Conservation (phyloP, 2,113 vertebrate genomes). For the Platysteira castanea region DNA sequence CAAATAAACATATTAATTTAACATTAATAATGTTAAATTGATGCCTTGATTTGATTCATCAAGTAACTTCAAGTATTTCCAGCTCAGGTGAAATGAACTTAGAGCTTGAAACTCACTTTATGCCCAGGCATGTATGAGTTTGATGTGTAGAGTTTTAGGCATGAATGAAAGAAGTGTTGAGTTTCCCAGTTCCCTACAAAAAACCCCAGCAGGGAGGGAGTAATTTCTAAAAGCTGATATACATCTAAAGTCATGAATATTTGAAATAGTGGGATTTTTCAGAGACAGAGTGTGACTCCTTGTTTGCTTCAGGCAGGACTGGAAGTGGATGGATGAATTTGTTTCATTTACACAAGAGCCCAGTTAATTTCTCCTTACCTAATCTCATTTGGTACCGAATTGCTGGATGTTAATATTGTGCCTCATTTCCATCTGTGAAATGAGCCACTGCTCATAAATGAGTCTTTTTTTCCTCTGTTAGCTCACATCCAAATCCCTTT, state of each 20-base stretch:
- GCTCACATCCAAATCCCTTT: neutral
- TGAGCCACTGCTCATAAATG: neutral
- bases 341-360: constrained; percentile 16
- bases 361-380: constrained; percentile 30
- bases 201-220: neutral
- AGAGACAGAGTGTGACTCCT: neutral
- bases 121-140: neutral
- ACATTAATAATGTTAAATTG: neutral
- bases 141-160: neutral
- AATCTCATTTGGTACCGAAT: constrained; percentile 31
- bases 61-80: neutral
- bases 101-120: neutral
- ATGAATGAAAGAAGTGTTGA: neutral
- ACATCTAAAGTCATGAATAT: neutral
- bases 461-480: neutral
- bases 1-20: too few relatives aligned
- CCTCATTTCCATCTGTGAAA: constrained; percentile 4
- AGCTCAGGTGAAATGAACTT: neutral
- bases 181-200: neutral
- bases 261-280: neutral
- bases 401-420: constrained; percentile 11
- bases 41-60: neutral
- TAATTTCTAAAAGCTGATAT: neutral
- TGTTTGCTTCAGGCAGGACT: constrained; percentile 17
- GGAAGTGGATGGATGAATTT: neutral